These are phyloP conservation scores for Yasuhikotakia modesta DNA, from an alignment of 2,797 vertebrate species.

Conservation along the genomic window DNA sequence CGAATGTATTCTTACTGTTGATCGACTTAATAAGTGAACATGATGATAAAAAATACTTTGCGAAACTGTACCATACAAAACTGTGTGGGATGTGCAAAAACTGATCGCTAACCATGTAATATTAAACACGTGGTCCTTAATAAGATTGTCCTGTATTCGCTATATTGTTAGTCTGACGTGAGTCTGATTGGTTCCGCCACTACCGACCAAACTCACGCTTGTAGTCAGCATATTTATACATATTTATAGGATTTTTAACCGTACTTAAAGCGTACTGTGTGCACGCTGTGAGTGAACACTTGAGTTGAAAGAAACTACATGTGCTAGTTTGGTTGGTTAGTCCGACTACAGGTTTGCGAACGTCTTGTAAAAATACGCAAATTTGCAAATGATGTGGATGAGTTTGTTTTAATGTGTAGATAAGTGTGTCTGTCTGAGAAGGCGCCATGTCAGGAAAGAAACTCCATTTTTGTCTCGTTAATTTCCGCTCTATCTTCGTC, in stretches of 20 bases:
- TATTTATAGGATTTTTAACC: background rate
- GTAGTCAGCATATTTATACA: background rate
- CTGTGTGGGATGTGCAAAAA: background rate
- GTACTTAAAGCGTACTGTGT: background rate
- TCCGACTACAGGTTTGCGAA: background rate
- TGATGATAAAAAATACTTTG: background rate
- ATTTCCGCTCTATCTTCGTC: constrained; percentile 76
- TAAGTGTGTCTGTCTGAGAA: constrained; percentile 66
- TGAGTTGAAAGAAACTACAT: constrained; percentile 1
- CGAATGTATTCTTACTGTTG: background rate
- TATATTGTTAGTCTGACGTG: constrained; percentile 7
- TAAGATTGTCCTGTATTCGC: background rate
- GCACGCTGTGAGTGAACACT: too few relatives aligned
- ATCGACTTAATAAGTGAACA: constrained; percentile 1
- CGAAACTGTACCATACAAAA: background rate
- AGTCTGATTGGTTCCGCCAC: constrained; percentile 35
- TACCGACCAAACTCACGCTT: background rate
- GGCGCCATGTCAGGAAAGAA: constrained; percentile 79
- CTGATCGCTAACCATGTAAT: background rate
- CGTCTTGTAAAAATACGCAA: constrained; percentile 8
- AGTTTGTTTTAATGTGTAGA: constrained; percentile 7
- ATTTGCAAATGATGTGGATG: background rate
- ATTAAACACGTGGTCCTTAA: background rate
- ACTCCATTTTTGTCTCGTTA: constrained; percentile 76
- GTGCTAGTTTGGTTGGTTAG: constrained; percentile 8